Conservation (phyloP, 2,888 invertebrate genomes). For the Diabrotica balteata region DNA sequence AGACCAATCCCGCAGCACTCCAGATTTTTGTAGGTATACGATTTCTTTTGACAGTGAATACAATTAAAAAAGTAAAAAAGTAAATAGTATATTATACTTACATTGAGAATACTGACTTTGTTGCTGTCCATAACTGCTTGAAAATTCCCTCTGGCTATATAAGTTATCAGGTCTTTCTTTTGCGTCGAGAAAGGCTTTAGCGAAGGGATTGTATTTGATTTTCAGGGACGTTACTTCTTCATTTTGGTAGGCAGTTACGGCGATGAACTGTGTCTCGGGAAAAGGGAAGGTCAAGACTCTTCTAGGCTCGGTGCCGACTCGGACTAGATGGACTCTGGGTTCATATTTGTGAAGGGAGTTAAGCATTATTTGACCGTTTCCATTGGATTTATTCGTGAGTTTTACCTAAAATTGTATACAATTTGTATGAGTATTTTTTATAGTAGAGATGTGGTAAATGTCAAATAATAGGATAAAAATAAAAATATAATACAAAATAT, state of each 20-base stretch:
- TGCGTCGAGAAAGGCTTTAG: constrained; percentile 96
- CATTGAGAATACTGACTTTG: constrained; percentile 57
- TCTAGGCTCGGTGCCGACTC: constrained; percentile 85
- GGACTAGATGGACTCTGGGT: constrained; percentile 89
- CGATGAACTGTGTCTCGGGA: constrained; percentile 96
- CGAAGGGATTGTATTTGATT: constrained; percentile 97
- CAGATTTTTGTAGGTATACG: too few relatives aligned
- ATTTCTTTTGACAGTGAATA: background rate
- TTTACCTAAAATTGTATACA: constrained; percentile 33
- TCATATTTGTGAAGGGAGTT: constrained; percentile 98
- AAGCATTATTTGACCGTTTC: constrained; percentile 82
- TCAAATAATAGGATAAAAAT: too few relatives aligned
- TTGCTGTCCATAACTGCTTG: constrained; percentile 54
- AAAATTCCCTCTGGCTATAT: constrained; percentile 67
- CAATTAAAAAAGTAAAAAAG: background rate
- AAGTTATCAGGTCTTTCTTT: constrained; percentile 78
- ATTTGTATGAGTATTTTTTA: too few relatives aligned
- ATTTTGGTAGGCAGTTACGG: constrained; percentile 98
- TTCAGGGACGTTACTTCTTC: constrained; percentile 96
- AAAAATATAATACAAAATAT: too few relatives aligned
- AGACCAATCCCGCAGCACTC: too few relatives aligned
- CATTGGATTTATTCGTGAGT: constrained; percentile 65
- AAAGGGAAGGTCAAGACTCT: constrained; percentile 89
- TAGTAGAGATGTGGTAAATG: too few relatives aligned
- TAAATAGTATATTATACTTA: constrained; percentile 44